Base-by-base conservation (phyloP, 2,888 invertebrate genomes). In the Ditula angustiorana region DNA sequence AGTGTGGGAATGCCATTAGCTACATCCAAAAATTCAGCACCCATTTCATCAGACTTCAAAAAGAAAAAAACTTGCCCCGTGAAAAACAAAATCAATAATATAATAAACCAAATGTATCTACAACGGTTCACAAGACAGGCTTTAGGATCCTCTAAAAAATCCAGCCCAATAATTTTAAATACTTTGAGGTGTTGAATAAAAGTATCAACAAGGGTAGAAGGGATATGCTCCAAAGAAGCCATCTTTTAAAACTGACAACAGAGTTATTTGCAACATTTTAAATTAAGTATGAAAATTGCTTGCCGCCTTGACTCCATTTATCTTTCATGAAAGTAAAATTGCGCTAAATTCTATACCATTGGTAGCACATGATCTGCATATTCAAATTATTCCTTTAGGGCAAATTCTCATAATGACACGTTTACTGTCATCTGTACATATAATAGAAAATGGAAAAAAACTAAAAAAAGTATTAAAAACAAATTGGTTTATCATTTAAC, bases 21-120 rank as follows among this genome's bases (percentile, higher is more conserved):
- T 3, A 74, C 61, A 16, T 76, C 74, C 30, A 75, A 61, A 57
- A 77, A 61, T 16, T 59, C 64, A 0, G 71, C 72, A 7, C 67
- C 71, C 7, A 68, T 67, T 55, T 66, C 68, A 5, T 71, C 30
- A 21, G 65, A 68, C 50, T 59, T 67, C 23, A 67, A 19, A 11
- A 74, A 21, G 52, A 66, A 76, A 1, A 73, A 46, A 2, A 71
- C 16, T 35, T 70, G 68, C 1, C 72, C 70, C 11, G 30, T 8
- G 10, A 71, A 47, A 50, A 73, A 67, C 4, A 57, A 58, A 2
- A 71, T 5, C 21, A 70, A 41, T 1, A 61, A 37, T 11, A 55
- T 7, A 8, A 56, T 26, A 26, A 66, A 67, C 11, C 64, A n/a
- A 1, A 62, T 26, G 0, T 71, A 30, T 57, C 63, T 70, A 1